A percentile compares a stretch with the other conserved stretches of the same genome.
phyloP scores from a whole-genome alignment of 2,888 invertebrate species.

The Lutraria lutraria region DNA sequence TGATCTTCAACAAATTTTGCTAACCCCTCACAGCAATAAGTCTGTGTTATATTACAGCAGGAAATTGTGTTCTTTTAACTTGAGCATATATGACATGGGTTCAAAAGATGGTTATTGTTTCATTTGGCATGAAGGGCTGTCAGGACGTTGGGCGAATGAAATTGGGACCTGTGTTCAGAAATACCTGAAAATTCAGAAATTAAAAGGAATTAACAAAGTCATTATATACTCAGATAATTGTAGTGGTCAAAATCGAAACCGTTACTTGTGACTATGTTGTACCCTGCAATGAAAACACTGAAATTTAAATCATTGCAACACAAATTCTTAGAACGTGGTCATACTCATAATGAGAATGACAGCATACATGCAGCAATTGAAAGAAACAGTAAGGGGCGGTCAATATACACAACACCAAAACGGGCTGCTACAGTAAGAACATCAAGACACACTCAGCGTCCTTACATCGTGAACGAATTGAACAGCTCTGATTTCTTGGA shows the following conservation, averaged over 20 bases:
- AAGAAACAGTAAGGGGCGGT: background rate
- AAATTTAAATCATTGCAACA: background rate
- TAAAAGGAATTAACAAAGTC: background rate
- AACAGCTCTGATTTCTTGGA: background rate
- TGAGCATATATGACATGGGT: background rate
- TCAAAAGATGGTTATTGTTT: background rate
- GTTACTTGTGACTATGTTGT: background rate
- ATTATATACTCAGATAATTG: slow-evolving; percentile 18
- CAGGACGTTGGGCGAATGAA: background rate
- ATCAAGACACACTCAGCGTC: background rate
- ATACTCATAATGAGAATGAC: slow-evolving; percentile 4
- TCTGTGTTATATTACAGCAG: slow-evolving; percentile 55
- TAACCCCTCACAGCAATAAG: slow-evolving; percentile 56
- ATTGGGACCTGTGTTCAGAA: background rate
- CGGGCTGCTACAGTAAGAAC: slow-evolving; percentile 8
- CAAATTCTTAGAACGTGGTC: background rate
- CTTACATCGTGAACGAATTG: background rate
- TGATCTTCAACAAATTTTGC: slow-evolving; percentile 57
- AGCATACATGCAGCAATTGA: slow-evolving; percentile 5
- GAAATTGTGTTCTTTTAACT: background rate
- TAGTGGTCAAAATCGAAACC: background rate
- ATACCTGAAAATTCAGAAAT: background rate
- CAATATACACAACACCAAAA: slow-evolving; percentile 17
- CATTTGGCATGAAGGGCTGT: too few relatives aligned
- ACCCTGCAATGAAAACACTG: background rate